A percentile compares a stretch with the other conserved stretches of the same genome.
phyloP scores from a whole-genome alignment of 2,888 invertebrate genomes.

The Tortricodes alternella region DNA sequence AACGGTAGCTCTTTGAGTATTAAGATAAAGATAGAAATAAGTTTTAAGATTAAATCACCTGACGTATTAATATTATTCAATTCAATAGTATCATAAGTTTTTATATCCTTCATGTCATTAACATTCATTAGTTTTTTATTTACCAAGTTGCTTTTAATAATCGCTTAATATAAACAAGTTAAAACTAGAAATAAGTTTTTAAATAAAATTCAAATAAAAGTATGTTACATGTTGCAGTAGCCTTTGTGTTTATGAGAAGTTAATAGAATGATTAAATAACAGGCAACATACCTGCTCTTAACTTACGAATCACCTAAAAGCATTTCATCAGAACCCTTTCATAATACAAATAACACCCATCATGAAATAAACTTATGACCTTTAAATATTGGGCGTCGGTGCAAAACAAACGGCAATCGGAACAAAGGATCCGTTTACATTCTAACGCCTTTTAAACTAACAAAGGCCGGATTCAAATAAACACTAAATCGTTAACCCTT shows the following conservation, averaged over 20 bases:
- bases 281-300: background rate
- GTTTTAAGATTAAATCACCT: conserved; percentile 25
- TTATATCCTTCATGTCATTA: background rate
- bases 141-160: too few species aligned
- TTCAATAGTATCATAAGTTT: background rate
- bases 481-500: conserved; percentile 81
- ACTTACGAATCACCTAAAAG: background rate
- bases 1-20: conserved; percentile 52
- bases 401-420: conserved; percentile 69
- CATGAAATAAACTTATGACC: conserved; percentile 21
- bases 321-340: conserved; percentile 4
- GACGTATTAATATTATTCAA: conserved; percentile 26
- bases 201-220: background rate
- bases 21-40: conserved; percentile 48
- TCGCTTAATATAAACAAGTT: too few species aligned
- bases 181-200: too few species aligned
- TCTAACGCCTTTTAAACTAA: conserved; percentile 80
- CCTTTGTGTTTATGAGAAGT: background rate
- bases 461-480: conserved; percentile 81
- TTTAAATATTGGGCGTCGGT: conserved; percentile 3
- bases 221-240: background rate
- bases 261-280: background rate
- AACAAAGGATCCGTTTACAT: conserved; percentile 78
- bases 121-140: background rate
- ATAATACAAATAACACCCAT: conserved; percentile 13